Conservation (phyloP, 2,888 invertebrate genomes). For the Dolomedes plantarius region DNA sequence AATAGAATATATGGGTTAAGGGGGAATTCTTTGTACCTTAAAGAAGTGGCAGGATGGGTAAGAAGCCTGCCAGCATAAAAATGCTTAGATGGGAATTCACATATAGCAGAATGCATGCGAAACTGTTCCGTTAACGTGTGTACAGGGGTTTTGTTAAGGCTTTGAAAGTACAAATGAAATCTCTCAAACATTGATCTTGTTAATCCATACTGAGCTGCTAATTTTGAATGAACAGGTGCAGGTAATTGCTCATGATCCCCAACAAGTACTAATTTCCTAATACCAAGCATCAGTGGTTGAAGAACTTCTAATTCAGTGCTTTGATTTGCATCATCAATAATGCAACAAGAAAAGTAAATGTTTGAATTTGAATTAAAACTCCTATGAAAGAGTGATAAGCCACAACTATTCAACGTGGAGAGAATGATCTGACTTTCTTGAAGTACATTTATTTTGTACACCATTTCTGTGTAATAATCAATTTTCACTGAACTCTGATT, state of each 20-base stretch:
- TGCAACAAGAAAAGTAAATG: conserved; percentile 80
- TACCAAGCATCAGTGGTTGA: conserved; percentile 15
- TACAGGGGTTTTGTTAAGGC: conserved; percentile 72
- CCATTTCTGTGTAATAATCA: not conserved
- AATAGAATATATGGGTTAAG: conserved; percentile 82
- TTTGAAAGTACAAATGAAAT: conserved; percentile 80
- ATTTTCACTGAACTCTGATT: not conserved
- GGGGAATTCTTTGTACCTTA: conserved; percentile 75
- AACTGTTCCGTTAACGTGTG: conserved; percentile 82
- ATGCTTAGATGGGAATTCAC: conserved; percentile 85
- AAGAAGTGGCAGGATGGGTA: conserved; percentile 72
- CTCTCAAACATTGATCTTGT: conserved; percentile 78
- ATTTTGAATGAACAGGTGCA: conserved; percentile 86
- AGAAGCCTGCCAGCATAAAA: conserved; percentile 82
- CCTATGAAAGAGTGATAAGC: conserved; percentile 34
- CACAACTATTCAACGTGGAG: conserved; percentile 82
- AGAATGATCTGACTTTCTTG: conserved; percentile 83
- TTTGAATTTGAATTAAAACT: conserved; percentile 31
- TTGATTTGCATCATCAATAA: conserved; percentile 92
- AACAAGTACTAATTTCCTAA: conserved; percentile 84
- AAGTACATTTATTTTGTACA: conserved; percentile 40
- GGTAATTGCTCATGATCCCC: conserved; percentile 90
- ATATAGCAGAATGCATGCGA: conserved; percentile 90
- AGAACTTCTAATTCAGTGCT: conserved; percentile 83
- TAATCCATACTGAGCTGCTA: conserved; percentile 75